Evolutionary conservation across 2,113 vertebrate genomes (phyloP).

Genomic region (Entelurus aequoreus): DNA sequence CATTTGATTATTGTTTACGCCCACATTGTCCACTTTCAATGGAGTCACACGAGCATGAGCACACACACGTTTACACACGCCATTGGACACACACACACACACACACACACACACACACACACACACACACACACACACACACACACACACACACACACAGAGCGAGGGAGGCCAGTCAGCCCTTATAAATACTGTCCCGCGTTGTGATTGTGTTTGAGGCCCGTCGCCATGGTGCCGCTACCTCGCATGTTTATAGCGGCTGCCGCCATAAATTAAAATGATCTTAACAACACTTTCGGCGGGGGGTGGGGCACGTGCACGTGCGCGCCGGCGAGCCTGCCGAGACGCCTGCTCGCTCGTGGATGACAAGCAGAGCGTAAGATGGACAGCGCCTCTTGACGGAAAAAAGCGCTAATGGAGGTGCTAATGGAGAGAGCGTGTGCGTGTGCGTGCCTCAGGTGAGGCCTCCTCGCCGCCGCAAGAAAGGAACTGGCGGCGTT

Average conservation of each 20-base stretch:
- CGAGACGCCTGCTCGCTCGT: not conserved
- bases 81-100: slow-evolving; percentile 41
- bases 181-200: slow-evolving; percentile 75
- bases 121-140: slow-evolving; percentile 1
- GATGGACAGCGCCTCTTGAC: not conserved
- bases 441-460: no score
- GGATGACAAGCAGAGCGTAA: not conserved
- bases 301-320: not conserved
- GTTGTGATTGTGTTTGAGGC: slow-evolving; percentile 79
- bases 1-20: slow-evolving; percentile 60
- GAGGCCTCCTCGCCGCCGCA: no score
- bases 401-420: not conserved
- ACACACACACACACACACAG: slow-evolving; percentile 5
- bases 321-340: not conserved
- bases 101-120: slow-evolving; percentile 7
- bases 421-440: no score
- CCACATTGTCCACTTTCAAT: slow-evolving; percentile 33
- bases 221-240: slow-evolving; percentile 76
- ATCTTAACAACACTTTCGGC: slow-evolving; percentile 72
- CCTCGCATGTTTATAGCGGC: slow-evolving; percentile 75
- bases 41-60: slow-evolving; percentile 43
- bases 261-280: slow-evolving; percentile 76
- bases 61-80: slow-evolving; percentile 24
- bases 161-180: slow-evolving; percentile 43
- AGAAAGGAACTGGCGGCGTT: not conserved